Evolutionary conservation across 1,140 invertebrate species (phyloP).

Genomic region (Campoletis sonorensis): DNA sequence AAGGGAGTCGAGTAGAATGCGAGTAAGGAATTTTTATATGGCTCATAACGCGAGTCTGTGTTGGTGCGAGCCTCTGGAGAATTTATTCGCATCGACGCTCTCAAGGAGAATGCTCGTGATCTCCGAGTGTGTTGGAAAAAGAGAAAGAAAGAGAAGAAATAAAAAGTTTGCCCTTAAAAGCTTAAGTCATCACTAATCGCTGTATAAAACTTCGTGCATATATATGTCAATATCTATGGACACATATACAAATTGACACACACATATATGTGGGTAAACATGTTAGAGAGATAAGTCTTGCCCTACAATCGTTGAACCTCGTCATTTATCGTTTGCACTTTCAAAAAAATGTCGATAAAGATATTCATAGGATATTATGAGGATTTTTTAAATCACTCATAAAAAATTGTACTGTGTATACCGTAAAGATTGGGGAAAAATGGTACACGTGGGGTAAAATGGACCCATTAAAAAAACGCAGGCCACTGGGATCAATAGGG

Average conservation of each 20-base stretch:
- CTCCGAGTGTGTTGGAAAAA: not conserved
- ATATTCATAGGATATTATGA: conserved; percentile 2
- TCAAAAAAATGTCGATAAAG: conserved; percentile 24
- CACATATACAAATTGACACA: not conserved
- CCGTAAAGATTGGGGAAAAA: too few relatives aligned
- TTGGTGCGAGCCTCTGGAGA: conserved; percentile 7
- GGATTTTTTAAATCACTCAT: not conserved
- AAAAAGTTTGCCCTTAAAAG: conserved; percentile 37
- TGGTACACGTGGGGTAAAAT: too few relatives aligned
- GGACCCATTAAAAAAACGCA: too few relatives aligned
- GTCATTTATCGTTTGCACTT: conserved; percentile 43
- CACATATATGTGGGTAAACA: conserved; percentile 8
- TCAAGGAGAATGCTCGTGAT: conserved; percentile 12
- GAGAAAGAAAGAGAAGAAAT: not conserved
- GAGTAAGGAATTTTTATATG: conserved; percentile 23
- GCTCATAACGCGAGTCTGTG: not conserved
- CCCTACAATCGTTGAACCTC: conserved; percentile 47
- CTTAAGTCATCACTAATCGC: conserved; percentile 12
- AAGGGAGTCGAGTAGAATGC: conserved; percentile 31
- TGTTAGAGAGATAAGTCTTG: conserved; percentile 41
- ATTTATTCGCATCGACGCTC: conserved; percentile 42
- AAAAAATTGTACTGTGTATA: too few relatives aligned
- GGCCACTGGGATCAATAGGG: too few relatives aligned
- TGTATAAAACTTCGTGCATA: not conserved
- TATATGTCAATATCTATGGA: not conserved